Conservation (phyloP, 2,797 vertebrate species). For the Benthosema pterotum region DNA sequence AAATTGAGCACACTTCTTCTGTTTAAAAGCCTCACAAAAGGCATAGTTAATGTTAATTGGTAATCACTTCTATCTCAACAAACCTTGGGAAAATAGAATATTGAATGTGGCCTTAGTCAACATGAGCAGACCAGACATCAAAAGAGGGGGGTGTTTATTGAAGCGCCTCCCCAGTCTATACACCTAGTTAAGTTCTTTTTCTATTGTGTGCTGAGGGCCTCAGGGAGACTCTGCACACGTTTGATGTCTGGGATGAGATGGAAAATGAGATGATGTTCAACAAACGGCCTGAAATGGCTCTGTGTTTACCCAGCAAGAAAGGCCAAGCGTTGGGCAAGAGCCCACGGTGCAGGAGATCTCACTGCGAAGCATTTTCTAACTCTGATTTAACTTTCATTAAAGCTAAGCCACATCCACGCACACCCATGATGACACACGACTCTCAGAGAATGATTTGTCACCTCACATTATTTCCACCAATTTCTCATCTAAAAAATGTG, state of each 20-base stretch:
- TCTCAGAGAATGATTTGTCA: no score
- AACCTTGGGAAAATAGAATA: slow-evolving; percentile 7
- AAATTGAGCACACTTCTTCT: no score
- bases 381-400: no score
- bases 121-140: slow-evolving; percentile 56
- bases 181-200: slow-evolving; percentile 65
- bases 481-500: no score
- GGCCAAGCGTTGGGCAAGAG: slow-evolving; percentile 31
- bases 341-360: no score
- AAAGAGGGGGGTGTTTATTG: slow-evolving; percentile 48
- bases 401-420: no score
- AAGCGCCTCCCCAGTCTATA: slow-evolving; percentile 51
- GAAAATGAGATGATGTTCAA: slow-evolving; percentile 62
- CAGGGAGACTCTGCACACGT: slow-evolving; percentile 43
- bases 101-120: slow-evolving; percentile 42
- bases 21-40: no score
- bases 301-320: slow-evolving; percentile 59
- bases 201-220: slow-evolving; percentile 44
- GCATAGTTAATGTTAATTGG: no score
- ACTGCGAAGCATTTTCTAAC: no score
- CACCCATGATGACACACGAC: no score
- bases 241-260: slow-evolving; percentile 67
- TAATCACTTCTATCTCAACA: no score
- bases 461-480: no score
- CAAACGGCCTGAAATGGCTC: slow-evolving; percentile 57